phyloP scores from a whole-genome alignment of 2,113 vertebrate genomes.

The Podarcis muralis region DNA sequence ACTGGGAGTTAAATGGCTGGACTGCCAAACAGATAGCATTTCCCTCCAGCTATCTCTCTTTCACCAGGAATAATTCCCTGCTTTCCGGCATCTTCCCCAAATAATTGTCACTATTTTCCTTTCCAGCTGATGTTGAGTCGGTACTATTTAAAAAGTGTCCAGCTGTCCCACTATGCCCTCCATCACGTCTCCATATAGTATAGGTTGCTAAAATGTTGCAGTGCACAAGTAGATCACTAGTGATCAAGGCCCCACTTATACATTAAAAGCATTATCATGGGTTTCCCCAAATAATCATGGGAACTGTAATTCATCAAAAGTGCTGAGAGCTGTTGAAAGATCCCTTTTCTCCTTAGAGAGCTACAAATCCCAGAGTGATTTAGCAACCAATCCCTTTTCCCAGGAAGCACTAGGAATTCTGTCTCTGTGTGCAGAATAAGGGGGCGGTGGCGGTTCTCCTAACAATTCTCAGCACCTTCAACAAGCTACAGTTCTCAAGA shows the following conservation, averaged over 20 bases:
- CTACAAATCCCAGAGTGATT: no score
- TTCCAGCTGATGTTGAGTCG: not conserved
- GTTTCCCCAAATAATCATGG: no score
- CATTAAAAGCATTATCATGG: not conserved
- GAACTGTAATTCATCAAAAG: no score
- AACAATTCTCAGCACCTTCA: no score
- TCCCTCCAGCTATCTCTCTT: not conserved
- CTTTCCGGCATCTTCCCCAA: not conserved
- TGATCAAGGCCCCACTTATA: not conserved
- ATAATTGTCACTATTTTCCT: not conserved
- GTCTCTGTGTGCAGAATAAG: no score
- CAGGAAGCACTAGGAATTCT: no score
- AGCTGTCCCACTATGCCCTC: not conserved
- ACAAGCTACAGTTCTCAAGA: no score
- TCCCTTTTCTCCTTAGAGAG: no score
- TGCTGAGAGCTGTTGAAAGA: no score
- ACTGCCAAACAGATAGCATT: not conserved
- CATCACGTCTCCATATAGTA: not conserved
- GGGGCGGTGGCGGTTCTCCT: no score
- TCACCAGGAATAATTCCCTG: not conserved
- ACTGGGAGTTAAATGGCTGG: not conserved
- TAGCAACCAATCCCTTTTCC: no score
- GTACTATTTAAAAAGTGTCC: not conserved
- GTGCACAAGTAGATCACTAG: not conserved
- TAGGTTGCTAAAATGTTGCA: not conserved